phyloP scores from a whole-genome alignment of 2,888 invertebrate genomes.

The Malthinus seriepunctatus region DNA sequence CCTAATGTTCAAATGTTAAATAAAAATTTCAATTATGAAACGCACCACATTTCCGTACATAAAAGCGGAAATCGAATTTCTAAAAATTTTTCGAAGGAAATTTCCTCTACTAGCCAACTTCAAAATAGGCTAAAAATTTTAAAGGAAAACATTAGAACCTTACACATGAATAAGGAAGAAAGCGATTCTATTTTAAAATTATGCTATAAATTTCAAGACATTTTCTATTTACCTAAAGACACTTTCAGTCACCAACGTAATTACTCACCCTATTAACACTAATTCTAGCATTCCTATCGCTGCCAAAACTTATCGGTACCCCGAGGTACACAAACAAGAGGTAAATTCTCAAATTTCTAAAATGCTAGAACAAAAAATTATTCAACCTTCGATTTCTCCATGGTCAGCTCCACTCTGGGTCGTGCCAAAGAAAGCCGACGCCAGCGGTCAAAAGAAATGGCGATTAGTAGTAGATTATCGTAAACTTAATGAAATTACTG shows the following conservation, averaged over 20 bases:
- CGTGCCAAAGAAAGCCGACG: slow-evolving; percentile 41
- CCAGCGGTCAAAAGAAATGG: slow-evolving; percentile 26
- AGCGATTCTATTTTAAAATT: slow-evolving; percentile 32
- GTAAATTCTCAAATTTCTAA: slow-evolving; percentile 38
- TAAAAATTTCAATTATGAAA: too few relatives aligned
- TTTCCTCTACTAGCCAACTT: too few relatives aligned
- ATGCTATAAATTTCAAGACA: slow-evolving; percentile 36
- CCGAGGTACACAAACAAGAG: slow-evolving; percentile 40
- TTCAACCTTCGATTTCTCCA: slow-evolving; percentile 35
- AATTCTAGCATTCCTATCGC: slow-evolving; percentile 32
- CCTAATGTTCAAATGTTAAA: too few relatives aligned
- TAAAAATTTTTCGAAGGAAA: too few relatives aligned
- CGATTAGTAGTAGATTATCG: slow-evolving; percentile 7
- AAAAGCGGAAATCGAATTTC: too few relatives aligned
- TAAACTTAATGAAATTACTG: not conserved
- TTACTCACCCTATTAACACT: slow-evolving; percentile 35
- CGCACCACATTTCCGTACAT: too few relatives aligned
- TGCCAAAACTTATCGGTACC: slow-evolving; percentile 39
- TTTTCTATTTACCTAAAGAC: slow-evolving; percentile 38
- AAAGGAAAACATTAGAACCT: not conserved
- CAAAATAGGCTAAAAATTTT: too few relatives aligned
- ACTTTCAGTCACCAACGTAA: slow-evolving; percentile 33
- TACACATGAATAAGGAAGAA: slow-evolving; percentile 40
- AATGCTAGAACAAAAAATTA: slow-evolving; percentile 37
- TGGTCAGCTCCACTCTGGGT: slow-evolving; percentile 37